phyloP scores from a whole-genome alignment of 2,797 vertebrate species.

The Enteromius treurensis region DNA sequence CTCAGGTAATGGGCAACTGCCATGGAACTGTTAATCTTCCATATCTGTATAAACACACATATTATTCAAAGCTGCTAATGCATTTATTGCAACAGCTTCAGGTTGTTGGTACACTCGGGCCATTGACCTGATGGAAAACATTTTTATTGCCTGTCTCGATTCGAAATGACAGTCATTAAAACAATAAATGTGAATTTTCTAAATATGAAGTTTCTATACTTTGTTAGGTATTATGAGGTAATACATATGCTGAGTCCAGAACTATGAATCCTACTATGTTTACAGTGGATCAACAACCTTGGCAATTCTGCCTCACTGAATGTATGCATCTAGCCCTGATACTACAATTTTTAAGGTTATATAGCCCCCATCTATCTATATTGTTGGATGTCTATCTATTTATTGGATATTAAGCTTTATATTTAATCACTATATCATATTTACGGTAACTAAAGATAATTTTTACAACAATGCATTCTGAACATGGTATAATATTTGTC shows the following conservation, averaged over 20 bases:
- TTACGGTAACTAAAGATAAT: neutral
- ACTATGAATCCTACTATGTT: neutral
- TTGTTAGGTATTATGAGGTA: neutral
- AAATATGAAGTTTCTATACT: neutral
- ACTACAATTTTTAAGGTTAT: neutral
- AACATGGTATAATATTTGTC: neutral
- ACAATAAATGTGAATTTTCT: neutral
- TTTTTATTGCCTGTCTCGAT: slow-evolving; percentile 37
- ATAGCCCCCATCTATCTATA: too few relatives aligned
- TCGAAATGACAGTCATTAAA: neutral
- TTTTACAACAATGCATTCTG: neutral
- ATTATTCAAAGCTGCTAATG: slow-evolving; percentile 21
- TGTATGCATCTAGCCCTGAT: neutral
- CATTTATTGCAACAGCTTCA: slow-evolving; percentile 11
- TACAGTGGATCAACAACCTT: neutral
- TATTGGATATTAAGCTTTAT: neutral
- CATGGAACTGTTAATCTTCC: slow-evolving; percentile 20
- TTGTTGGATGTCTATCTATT: too few relatives aligned
- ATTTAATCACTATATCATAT: neutral
- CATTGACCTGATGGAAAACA: slow-evolving; percentile 51
- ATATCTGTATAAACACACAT: slow-evolving; percentile 33
- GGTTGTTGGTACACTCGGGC: slow-evolving; percentile 41
- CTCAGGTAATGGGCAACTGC: slow-evolving; percentile 27
- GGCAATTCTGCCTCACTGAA: neutral
- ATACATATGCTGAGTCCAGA: slow-evolving; percentile 2